A percentile compares a stretch with the other conserved stretches of the same genome.
Evolutionary conservation across 2,797 vertebrate genomes (phyloP).

Genomic region (Argyrosomus regius): DNA sequence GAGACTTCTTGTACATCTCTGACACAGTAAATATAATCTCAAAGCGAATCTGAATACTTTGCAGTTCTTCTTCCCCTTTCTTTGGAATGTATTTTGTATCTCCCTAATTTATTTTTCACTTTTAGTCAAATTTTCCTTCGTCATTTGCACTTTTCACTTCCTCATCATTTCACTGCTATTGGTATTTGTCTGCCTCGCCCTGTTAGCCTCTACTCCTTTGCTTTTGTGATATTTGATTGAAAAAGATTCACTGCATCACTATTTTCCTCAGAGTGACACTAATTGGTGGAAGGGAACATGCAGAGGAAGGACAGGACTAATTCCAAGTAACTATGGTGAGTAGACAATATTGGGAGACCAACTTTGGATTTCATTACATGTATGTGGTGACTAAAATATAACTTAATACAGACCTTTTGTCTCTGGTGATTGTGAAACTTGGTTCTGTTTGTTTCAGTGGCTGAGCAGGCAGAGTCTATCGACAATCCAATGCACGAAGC

Average conservation of each 20-base stretch:
- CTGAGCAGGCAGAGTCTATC: slow-evolving; percentile 96
- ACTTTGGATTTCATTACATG: neutral
- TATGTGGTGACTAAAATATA: neutral
- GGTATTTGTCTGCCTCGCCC: neutral
- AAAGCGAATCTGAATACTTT: neutral
- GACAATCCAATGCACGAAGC: slow-evolving; percentile 98
- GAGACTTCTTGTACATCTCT: slow-evolving; percentile 97
- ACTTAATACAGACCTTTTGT: neutral
- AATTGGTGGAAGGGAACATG: slow-evolving; percentile 99
- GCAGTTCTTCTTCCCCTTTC: slow-evolving; percentile 48
- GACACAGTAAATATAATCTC: slow-evolving; percentile 90
- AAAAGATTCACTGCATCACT: slow-evolving; percentile 1
- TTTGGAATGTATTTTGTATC: slow-evolving; percentile 13
- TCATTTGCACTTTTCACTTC: neutral
- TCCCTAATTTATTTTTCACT: neutral
- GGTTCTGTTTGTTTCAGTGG: slow-evolving; percentile 85
- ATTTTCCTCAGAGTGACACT: slow-evolving; percentile 90
- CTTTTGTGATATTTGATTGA: neutral
- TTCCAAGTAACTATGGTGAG: slow-evolving; percentile 99
- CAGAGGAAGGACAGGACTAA: slow-evolving; percentile 94
- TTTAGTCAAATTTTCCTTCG: neutral
- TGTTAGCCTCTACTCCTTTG: neutral
- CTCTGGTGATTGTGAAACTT: neutral
- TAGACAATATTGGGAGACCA: slow-evolving; percentile 1
- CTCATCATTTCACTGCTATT: neutral